A percentile compares a stretch with the other conserved stretches of the same genome.
Conservation (phyloP, 2,797 vertebrate genomes). For the Taenioides sp. region DNA sequence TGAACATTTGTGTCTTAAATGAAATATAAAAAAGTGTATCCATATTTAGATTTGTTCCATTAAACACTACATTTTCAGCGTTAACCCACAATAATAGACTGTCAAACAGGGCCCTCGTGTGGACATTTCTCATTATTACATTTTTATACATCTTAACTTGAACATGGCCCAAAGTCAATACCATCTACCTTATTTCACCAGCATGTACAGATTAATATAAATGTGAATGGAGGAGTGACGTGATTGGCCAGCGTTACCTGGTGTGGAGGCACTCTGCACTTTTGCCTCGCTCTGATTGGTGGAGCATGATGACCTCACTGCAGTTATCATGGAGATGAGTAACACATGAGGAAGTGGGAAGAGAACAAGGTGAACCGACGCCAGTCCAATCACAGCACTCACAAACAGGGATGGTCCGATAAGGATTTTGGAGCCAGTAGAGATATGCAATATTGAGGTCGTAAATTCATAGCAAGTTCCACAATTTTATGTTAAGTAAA, state of each 20-base stretch:
- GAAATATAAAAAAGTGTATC: neutral
- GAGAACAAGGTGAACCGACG: slow-evolving; percentile 66
- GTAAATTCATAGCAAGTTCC: too few relatives aligned
- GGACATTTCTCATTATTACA: slow-evolving; percentile 41
- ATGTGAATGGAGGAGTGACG: slow-evolving; percentile 5
- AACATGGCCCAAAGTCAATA: neutral
- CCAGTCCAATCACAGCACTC: slow-evolving; percentile 24
- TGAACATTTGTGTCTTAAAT: too few relatives aligned
- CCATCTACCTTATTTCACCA: neutral
- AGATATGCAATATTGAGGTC: too few relatives aligned
- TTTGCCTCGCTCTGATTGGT: slow-evolving; percentile 96
- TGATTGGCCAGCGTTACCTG: slow-evolving; percentile 83
- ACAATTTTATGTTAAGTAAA: too few relatives aligned
- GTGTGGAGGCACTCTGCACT: slow-evolving; percentile 97
- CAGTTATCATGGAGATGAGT: slow-evolving; percentile 91
- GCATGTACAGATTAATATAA: neutral
- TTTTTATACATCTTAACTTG: neutral
- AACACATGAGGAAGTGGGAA: slow-evolving; percentile 85
- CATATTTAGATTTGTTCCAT: neutral
- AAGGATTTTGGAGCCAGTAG: too few relatives aligned
- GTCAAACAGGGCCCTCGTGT: slow-evolving; percentile 60
- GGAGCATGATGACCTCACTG: slow-evolving; percentile 99
- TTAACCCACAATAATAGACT: neutral
- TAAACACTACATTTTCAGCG: neutral
- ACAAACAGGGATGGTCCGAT: neutral